phyloP scores from a whole-genome alignment of 1,140 invertebrate species.

The Drosophila setifemur region DNA sequence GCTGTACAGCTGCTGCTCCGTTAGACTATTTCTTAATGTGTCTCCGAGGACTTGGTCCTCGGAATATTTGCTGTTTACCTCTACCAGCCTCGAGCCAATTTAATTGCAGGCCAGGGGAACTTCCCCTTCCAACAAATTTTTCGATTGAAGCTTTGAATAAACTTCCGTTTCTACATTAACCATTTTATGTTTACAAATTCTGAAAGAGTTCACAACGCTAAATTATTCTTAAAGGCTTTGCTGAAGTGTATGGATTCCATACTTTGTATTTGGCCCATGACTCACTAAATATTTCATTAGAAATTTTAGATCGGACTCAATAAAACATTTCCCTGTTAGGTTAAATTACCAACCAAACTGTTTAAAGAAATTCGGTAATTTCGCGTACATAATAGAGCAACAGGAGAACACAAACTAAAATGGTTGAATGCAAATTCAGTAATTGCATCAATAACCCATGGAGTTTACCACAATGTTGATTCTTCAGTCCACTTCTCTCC shows the following conservation, averaged over 20 bases:
- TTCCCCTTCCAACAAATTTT: constrained; percentile 22
- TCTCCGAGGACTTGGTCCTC: constrained; percentile 35
- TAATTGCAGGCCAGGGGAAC: constrained; percentile 7
- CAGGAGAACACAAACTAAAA: not conserved
- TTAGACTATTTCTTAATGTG: constrained; percentile 76
- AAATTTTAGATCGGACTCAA: too few relatives aligned
- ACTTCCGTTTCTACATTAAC: constrained; percentile 52
- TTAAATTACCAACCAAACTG: too few relatives aligned
- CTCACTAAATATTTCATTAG: too few relatives aligned
- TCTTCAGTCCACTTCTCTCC: not conserved
- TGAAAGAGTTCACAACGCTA: too few relatives aligned
- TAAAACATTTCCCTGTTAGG: too few relatives aligned
- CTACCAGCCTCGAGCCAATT: constrained; percentile 10
- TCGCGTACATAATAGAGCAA: too few relatives aligned
- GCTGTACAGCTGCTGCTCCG: constrained; percentile 45
- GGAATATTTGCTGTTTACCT: constrained; percentile 46
- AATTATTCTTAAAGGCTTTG: too few relatives aligned
- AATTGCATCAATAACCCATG: not conserved
- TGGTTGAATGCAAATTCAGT: not conserved
- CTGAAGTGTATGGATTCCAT: too few relatives aligned
- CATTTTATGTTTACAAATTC: constrained; percentile 31
- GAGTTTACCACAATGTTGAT: constrained; percentile 1
- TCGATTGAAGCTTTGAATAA: constrained; percentile 62
- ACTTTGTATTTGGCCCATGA: too few relatives aligned
- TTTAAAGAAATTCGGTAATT: too few relatives aligned